Conservation (phyloP, 2,888 invertebrate genomes). For the Drosophila leonis region DNA sequence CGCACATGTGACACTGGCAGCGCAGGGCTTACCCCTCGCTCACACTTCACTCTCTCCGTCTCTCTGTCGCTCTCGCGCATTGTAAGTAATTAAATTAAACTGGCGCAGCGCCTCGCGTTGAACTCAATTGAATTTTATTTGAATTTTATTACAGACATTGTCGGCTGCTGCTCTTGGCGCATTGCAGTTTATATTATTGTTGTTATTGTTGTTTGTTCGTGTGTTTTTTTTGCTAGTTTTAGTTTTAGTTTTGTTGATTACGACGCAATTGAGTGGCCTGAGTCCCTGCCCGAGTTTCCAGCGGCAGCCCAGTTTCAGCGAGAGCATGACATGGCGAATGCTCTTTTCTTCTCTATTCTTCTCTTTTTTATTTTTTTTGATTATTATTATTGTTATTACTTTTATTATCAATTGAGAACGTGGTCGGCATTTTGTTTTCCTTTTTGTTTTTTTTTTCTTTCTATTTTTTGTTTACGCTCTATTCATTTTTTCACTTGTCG, state of each 20-base stretch:
- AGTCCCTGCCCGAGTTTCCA: conserved; percentile 13
- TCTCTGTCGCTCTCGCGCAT: conserved; percentile 13
- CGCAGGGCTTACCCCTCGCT: neutral
- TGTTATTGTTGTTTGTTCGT: conserved; percentile 18
- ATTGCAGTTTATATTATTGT: conserved; percentile 47
- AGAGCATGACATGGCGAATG: conserved; percentile 47
- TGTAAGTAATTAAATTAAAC: conserved; percentile 78
- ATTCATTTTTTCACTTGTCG: conserved; percentile 37
- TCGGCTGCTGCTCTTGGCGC: conserved; percentile 41
- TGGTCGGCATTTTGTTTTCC: conserved; percentile 74
- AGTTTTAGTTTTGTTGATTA: conserved; percentile 52
- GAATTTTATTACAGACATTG: conserved; percentile 74
- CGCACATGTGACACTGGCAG: neutral
- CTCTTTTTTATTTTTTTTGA: conserved; percentile 50
- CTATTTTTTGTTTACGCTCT: conserved; percentile 26
- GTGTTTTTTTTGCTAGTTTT: conserved; percentile 9
- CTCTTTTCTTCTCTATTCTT: conserved; percentile 20
- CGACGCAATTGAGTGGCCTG: conserved; percentile 69
- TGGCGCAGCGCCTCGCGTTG: conserved; percentile 66
- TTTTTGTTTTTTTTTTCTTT: conserved; percentile 4
- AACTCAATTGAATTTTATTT: conserved; percentile 80
- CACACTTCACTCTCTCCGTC: neutral
- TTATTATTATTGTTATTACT: conserved; percentile 75
- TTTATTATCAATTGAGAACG: conserved; percentile 83
- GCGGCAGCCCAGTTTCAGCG: conserved; percentile 4